phyloP scores from a whole-genome alignment of 1,140 invertebrate genomes.

The Drosophila bocki region DNA sequence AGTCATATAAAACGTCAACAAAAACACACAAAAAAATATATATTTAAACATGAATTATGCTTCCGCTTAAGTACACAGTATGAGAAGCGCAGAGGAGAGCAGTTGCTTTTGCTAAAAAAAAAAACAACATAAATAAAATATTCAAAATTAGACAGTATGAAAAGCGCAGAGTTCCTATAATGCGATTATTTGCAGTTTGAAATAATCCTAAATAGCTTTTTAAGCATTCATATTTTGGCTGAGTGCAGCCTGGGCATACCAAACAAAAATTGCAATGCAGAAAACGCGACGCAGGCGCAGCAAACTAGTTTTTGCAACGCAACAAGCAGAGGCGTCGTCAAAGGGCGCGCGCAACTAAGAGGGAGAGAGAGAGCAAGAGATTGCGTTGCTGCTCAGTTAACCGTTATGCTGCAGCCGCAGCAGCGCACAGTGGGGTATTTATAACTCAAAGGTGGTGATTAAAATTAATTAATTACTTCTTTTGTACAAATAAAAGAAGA shows the following conservation, averaged over 20 bases:
- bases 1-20: too few relatives aligned
- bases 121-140: too few relatives aligned
- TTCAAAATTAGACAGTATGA: too few relatives aligned
- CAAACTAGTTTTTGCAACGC: conserved; percentile 33
- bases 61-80: too few relatives aligned
- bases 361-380: conserved; percentile 7
- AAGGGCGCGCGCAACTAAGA: conserved; percentile 31
- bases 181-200: too few relatives aligned
- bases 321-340: conserved; percentile 22
- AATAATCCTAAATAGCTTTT: too few relatives aligned
- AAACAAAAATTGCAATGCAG: conserved; percentile 25
- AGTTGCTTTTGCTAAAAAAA: too few relatives aligned
- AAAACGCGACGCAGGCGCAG: conserved; percentile 39
- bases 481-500: neutral
- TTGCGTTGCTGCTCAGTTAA: conserved; percentile 9
- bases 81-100: too few relatives aligned
- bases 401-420: conserved; percentile 45
- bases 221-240: neutral
- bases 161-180: too few relatives aligned
- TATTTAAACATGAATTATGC: too few relatives aligned
- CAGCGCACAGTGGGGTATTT: neutral
- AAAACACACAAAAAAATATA: too few relatives aligned
- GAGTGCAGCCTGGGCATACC: neutral
- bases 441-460: neutral
- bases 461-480: neutral